Evolutionary conservation across 37 sponge, comb jelly and placozoan genomes (phyloP), one percentile per base, ranked within the genome.

Genomic region (Tethya wilhelma): DNA sequence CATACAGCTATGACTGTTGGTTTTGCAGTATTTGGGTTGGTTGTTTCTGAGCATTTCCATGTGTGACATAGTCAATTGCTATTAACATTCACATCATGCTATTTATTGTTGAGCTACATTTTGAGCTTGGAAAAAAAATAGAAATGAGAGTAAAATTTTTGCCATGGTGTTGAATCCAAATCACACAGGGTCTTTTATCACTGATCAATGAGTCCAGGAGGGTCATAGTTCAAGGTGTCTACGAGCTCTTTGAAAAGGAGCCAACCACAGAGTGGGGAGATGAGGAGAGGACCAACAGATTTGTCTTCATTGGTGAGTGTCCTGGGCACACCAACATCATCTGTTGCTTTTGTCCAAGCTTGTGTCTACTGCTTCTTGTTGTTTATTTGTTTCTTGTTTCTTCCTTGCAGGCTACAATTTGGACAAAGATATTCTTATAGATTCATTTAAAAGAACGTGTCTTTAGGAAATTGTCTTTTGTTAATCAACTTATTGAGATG

Each of bases 151-250:
- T n/a, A n/a, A n/a, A n/a, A n/a, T n/a, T n/a, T n/a, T n/a, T n/a
- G n/a, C n/a, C n/a, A n/a, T n/a, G n/a, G n/a, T n/a, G n/a, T n/a
- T n/a, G n/a, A n/a, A n/a, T n/a, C n/a, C n/a, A n/a, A n/a, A n/a
- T n/a, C n/a, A n/a, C 63, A 11, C 55, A 92, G 93, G 93, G 93
- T 22, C 76, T 92, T 26, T 20, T 92, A 40, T 79, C 85, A 22
- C 25, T 92, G 8, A 58, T 44, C n/a, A 63, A 63, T 44, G 76
- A 79, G 38, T 57, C 80, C 2, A 29, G 80, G 11, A 46, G 89
- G 71, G 66, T 83, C 17, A 82, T 95, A 32, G 57, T 95, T 4
- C 96, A 95, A 53, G 92, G 92, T 58, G 96, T 95, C 19, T 69
- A 89, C 38, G 96, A 95, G 44, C 65, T 95, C 49, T 91, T 78